A percentile compares a stretch with the other conserved stretches of the same genome.
Evolutionary conservation across 2,888 invertebrate species (phyloP).

Genomic region (Amblyteles armatorius): DNA sequence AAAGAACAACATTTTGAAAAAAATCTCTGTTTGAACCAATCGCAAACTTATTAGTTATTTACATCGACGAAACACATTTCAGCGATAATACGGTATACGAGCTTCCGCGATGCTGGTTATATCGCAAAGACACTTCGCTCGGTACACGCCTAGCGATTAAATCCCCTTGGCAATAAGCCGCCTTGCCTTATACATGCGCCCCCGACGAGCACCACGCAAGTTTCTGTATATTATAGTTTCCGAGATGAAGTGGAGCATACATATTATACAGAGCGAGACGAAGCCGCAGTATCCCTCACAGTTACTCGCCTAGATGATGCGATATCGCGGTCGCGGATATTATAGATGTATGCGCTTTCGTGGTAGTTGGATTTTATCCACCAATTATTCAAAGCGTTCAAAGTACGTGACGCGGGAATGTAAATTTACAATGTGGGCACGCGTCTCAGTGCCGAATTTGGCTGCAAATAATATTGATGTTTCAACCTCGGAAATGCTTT

Average conservation of each 20-base stretch:
- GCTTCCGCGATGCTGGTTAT: neutral
- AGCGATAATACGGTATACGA: neutral
- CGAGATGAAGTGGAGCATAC: slow-evolving; percentile 20
- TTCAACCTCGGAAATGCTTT: too few species aligned
- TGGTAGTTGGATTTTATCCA: slow-evolving; percentile 8
- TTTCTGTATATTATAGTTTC: slow-evolving; percentile 35
- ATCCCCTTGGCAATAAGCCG: slow-evolving; percentile 44
- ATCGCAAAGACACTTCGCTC: neutral
- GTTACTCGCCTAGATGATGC: slow-evolving; percentile 10
- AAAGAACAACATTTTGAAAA: too few species aligned
- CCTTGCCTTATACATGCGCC: neutral
- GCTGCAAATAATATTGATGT: too few species aligned
- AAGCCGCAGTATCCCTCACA: neutral
- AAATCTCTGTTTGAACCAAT: too few species aligned
- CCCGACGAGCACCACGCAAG: slow-evolving; percentile 13
- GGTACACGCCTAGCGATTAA: neutral
- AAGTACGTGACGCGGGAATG: neutral
- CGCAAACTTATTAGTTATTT: too few species aligned
- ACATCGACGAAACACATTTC: neutral
- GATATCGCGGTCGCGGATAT: slow-evolving; percentile 1
- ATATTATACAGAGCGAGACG: neutral
- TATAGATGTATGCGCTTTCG: slow-evolving; percentile 9
- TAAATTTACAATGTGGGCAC: neutral
- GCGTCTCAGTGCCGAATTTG: neutral
- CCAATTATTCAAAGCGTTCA: slow-evolving; percentile 35